A percentile compares a stretch with the other conserved stretches of the same genome.
phyloP scores from a whole-genome alignment of 2,113 vertebrate genomes.

The Gobiocypris rarus region DNA sequence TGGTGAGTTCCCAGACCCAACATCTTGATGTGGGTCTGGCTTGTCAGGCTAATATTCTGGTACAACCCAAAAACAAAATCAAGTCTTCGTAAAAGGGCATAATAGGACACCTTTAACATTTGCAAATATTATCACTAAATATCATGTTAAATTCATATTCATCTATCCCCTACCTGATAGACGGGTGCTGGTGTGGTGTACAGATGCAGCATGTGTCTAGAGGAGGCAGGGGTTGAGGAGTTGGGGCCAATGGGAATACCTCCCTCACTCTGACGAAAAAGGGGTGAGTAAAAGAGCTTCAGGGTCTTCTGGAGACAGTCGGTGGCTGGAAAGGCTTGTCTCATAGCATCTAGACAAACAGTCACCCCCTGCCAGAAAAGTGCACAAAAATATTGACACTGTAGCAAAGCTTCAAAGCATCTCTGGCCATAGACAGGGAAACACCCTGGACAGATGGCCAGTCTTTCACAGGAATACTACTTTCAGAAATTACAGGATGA shows the following conservation, averaged over 20 bases:
- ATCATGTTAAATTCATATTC: not conserved
- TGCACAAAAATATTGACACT: not conserved
- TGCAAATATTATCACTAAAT: not conserved
- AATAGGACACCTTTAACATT: not conserved
- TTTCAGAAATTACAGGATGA: too few relatives aligned
- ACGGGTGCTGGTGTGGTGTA: slow-evolving; percentile 72
- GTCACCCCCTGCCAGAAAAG: slow-evolving; percentile 76
- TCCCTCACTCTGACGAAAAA: slow-evolving; percentile 65
- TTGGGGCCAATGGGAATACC: slow-evolving; percentile 75
- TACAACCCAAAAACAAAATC: too few relatives aligned
- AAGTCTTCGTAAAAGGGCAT: too few relatives aligned
- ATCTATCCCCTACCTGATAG: slow-evolving; percentile 61
- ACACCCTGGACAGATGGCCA: not conserved
- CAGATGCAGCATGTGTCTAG: slow-evolving; percentile 73
- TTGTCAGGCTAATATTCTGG: too few relatives aligned
- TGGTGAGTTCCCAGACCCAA: too few relatives aligned
- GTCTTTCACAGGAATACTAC: too few relatives aligned
- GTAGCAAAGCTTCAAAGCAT: not conserved
- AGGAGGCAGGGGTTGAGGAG: slow-evolving; percentile 68
- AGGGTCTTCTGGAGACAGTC: slow-evolving; percentile 72
- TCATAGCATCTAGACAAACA: slow-evolving; percentile 79
- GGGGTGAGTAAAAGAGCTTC: slow-evolving; percentile 74
- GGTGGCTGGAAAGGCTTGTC: slow-evolving; percentile 70
- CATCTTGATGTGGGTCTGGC: too few relatives aligned
- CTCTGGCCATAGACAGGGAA: not conserved